Evolutionary conservation across 2,888 invertebrate species (phyloP), one percentile per base, ranked within the genome.

Genomic region (Tenthredo scrophulariae): DNA sequence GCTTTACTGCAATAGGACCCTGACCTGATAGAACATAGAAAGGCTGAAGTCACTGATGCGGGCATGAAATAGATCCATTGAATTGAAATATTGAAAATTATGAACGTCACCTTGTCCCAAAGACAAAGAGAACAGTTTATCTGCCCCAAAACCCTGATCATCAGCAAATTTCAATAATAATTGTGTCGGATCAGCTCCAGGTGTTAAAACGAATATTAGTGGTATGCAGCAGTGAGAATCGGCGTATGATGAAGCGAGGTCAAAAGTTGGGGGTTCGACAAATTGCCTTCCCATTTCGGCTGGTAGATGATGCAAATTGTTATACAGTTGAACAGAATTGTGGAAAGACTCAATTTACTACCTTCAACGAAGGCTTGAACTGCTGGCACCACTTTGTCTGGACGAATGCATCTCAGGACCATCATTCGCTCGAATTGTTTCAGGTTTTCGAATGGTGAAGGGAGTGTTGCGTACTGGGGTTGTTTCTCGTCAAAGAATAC

Each of bases 151-250:
- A 15, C 97, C 97, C 94, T 97, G 97, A 92, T 98, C 98, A 87
- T 98, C 98, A 33, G 98, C 98, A 93, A 98, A 98, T 93, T 98
- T 98, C 2, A 98, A 94, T 58, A 99, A 93, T 0, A 97, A 96
- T 37, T 97, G 97, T 90, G 98, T 98, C 0, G 99, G 99, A 94
- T 99, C 99, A 0, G 98, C 97, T 4, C 98, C 98, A 0, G 98
- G 98, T 0, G 98, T 98, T 86, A 99, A 94, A 40, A 99, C 96
- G 91, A 99, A 98, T 89, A 99, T 96, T 85, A 99, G 93, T 0
- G 99, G 99, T n/a, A 97, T 96, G 90, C 96, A 96, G 91, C 96
- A 96, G 89, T 97, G 97, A 0, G 98, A 98, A 91, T 98, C 98
- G 0, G 94, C 94, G 92, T 96, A 99, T 0, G 98, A 97, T 1